Conservation (phyloP, 1,140 invertebrate species). For the Antheraea mylitta region DNA sequence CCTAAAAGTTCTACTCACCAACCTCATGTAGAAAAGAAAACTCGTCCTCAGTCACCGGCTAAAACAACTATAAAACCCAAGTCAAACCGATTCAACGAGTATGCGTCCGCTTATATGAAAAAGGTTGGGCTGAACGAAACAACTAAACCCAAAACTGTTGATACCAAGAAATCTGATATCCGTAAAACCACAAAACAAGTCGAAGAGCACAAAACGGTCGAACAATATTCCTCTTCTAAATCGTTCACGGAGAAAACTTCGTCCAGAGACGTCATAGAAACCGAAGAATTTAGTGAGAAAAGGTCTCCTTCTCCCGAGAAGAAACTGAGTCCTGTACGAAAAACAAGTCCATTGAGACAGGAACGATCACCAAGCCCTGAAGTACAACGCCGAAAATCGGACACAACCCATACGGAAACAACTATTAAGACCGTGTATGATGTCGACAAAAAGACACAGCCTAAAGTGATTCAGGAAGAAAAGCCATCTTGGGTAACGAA, state of each 20-base stretch:
- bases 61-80: slow-evolving; percentile 55
- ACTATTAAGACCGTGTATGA: slow-evolving; percentile 55
- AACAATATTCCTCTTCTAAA: slow-evolving; percentile 37
- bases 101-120: slow-evolving; percentile 75
- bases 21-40: slow-evolving; percentile 59
- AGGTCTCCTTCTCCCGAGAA: slow-evolving; percentile 61
- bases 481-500: slow-evolving; percentile 80
- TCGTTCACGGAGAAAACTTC: slow-evolving; percentile 41
- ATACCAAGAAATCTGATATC: slow-evolving; percentile 38
- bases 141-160: slow-evolving; percentile 43
- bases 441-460: slow-evolving; percentile 55
- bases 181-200: slow-evolving; percentile 31
- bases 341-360: slow-evolving; percentile 12
- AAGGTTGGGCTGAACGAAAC: slow-evolving; percentile 63
- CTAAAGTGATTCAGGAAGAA: slow-evolving; percentile 52
- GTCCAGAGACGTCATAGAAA: slow-evolving; percentile 53
- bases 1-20: slow-evolving; percentile 41
- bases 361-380: slow-evolving; percentile 52
- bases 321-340: slow-evolving; percentile 26
- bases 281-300: slow-evolving; percentile 46
- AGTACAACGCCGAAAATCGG: slow-evolving; percentile 33
- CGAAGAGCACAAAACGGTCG: slow-evolving; percentile 21
- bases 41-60: slow-evolving; percentile 48
- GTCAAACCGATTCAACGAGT: slow-evolving; percentile 66
- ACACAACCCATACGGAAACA: slow-evolving; percentile 49